phyloP scores from a whole-genome alignment of 2,113 vertebrate species.

The Otus sunia region DNA sequence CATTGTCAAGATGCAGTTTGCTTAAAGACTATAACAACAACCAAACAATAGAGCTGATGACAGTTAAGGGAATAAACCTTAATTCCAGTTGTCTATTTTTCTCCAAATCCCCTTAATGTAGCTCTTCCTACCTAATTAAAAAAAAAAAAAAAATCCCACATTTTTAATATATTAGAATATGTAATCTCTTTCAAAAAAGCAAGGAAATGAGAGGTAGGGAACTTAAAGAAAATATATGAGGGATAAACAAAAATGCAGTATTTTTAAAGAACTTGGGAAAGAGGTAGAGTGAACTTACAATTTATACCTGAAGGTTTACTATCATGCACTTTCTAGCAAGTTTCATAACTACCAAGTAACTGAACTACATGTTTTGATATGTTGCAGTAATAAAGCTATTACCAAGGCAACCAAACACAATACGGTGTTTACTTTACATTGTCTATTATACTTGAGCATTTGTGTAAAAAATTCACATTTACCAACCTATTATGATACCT shows the following conservation, averaged over 20 bases:
- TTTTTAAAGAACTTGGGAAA: not conserved
- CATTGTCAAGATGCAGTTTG: not conserved
- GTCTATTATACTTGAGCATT: not conserved
- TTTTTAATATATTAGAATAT: not conserved
- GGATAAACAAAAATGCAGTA: not conserved
- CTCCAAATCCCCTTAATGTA: not conserved
- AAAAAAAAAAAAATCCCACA: not conserved
- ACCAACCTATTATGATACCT: not conserved
- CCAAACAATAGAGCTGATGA: not conserved
- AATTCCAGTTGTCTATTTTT: not conserved
- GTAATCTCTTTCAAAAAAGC: not conserved
- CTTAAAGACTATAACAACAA: not conserved
- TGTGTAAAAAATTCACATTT: not conserved
- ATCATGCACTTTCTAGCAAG: not conserved
- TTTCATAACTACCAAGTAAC: not conserved
- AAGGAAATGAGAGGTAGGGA: not conserved
- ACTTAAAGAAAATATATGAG: not conserved
- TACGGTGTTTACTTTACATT: not conserved
- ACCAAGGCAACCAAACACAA: not conserved
- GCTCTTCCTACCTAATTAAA: not conserved
- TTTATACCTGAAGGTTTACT: not conserved
- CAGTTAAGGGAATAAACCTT: not conserved
- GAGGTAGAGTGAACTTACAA: not conserved
- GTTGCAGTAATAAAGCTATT: not conserved
- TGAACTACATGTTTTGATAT: not conserved